These are phyloP conservation scores for Ameiurus melas DNA, from an alignment of 2,113 vertebrate genomes.

Conservation along the genomic window DNA sequence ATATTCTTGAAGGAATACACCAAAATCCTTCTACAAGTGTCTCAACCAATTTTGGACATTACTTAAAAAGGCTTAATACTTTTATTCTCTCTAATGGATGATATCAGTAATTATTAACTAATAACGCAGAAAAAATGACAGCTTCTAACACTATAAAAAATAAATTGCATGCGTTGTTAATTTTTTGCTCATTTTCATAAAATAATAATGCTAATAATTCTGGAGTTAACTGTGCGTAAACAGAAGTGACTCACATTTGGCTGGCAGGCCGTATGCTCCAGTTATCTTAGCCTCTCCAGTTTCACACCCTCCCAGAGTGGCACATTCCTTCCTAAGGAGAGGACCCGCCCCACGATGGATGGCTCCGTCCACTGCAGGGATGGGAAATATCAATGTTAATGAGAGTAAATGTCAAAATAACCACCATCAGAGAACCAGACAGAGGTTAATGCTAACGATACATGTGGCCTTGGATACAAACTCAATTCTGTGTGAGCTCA, in stretches of 20 bases:
- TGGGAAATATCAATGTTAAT: slow-evolving; percentile 11
- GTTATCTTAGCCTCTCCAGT: slow-evolving; percentile 86
- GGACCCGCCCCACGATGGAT: slow-evolving; percentile 83
- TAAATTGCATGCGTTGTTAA: not conserved
- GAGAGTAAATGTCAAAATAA: slow-evolving; percentile 3
- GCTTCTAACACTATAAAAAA: not conserved
- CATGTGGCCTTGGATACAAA: slow-evolving; percentile 26
- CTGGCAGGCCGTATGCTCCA: slow-evolving; percentile 82
- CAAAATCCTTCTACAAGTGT: not conserved
- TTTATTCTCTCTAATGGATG: not conserved
- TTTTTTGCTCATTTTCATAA: not conserved
- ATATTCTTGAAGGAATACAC: not conserved
- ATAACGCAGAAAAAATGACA: not conserved
- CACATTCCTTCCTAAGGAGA: slow-evolving; percentile 80
- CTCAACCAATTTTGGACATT: not conserved
- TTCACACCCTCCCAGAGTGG: slow-evolving; percentile 79
- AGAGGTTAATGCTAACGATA: not conserved
- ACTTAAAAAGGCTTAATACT: not conserved
- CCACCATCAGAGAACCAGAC: not conserved
- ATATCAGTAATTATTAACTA: not conserved
- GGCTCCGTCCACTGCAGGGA: slow-evolving; percentile 82
- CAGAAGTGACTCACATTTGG: slow-evolving; percentile 79
- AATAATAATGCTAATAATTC: not conserved
- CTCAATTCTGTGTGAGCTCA: not conserved
- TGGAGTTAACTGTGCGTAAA: not conserved